A percentile compares a stretch with the other conserved stretches of the same genome.
These are phyloP conservation scores for Lottia scabra DNA, from an alignment of 2,888 invertebrate genomes.

Conservation along the genomic window DNA sequence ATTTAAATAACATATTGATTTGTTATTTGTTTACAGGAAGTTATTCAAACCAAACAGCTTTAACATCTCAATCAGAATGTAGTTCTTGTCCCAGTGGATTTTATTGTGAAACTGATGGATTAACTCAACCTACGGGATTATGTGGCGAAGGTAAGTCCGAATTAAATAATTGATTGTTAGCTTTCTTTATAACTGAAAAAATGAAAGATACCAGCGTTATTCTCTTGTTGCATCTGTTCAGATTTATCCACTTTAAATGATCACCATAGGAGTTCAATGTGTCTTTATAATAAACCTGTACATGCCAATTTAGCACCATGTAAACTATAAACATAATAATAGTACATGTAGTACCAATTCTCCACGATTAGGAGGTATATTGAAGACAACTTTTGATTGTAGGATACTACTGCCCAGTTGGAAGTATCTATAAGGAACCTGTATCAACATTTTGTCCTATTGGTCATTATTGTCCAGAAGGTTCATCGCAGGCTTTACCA, in stretches of 20 bases:
- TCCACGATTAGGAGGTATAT: too few species aligned
- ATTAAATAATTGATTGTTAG: neutral
- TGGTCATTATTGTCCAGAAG: constrained; percentile 63
- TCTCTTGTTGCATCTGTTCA: neutral
- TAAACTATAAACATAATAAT: too few species aligned
- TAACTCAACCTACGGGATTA: constrained; percentile 53
- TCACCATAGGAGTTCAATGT: too few species aligned
- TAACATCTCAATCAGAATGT: constrained; percentile 48
- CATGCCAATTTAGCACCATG: too few species aligned
- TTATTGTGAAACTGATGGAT: constrained; percentile 59
- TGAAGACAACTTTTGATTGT: too few species aligned
- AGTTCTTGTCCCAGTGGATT: constrained; percentile 56
- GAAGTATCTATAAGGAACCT: constrained; percentile 53
- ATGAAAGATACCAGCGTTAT: too few species aligned
- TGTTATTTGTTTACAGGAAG: constrained; percentile 55
- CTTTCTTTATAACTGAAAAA: neutral
- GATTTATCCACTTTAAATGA: neutral
- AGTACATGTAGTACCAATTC: too few species aligned
- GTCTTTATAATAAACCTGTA: too few species aligned
- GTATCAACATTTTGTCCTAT: constrained; percentile 51
- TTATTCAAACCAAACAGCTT: constrained; percentile 55
- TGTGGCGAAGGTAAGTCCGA: constrained; percentile 54
- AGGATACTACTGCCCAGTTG: constrained; percentile 65
- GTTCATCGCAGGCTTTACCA: constrained; percentile 54
- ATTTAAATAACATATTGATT: too few species aligned